Conservation (phyloP, 2,888 invertebrate genomes). For the Sinopyrophorus schimmeli region DNA sequence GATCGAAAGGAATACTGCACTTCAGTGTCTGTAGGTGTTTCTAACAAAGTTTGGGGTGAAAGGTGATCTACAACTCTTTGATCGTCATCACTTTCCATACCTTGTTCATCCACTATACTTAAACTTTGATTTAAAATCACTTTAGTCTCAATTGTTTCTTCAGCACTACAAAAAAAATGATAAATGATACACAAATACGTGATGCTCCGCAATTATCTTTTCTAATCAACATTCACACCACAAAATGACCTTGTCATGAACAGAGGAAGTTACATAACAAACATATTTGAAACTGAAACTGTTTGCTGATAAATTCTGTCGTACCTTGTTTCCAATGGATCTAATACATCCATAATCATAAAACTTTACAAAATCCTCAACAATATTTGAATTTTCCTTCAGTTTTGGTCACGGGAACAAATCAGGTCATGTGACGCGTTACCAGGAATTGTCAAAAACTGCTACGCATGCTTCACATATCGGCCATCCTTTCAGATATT, state of each 20-base stretch:
- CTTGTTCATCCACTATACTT: conserved; percentile 56
- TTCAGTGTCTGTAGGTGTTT: conserved; percentile 57
- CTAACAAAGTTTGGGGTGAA: conserved; percentile 61
- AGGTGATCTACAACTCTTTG: conserved; percentile 59
- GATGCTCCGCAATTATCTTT: conserved; percentile 31
- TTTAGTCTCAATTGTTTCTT: conserved; percentile 47
- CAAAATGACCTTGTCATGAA: conserved; percentile 39
- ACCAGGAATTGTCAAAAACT: conserved; percentile 36
- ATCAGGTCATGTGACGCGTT: conserved; percentile 70
- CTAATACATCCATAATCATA: conserved; percentile 61
- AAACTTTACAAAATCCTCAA: conserved; percentile 51
- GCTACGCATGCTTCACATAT: conserved; percentile 28
- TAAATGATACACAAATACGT: conserved; percentile 22
- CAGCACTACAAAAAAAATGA: conserved; percentile 35
- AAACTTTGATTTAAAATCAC: conserved; percentile 49
- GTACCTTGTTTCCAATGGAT: conserved; percentile 68
- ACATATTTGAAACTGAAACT: conserved; percentile 2
- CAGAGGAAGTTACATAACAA: conserved; percentile 38
- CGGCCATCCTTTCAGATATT: too few relatives aligned
- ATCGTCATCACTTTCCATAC: conserved; percentile 57
- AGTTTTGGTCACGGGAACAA: conserved; percentile 76
- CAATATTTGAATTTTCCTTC: conserved; percentile 68
- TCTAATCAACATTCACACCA: conserved; percentile 38
- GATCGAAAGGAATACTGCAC: conserved; percentile 56
- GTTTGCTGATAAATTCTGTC: conserved; percentile 14